phyloP scores from a whole-genome alignment of 1,140 invertebrate species.

The Chlorops oryzae region DNA sequence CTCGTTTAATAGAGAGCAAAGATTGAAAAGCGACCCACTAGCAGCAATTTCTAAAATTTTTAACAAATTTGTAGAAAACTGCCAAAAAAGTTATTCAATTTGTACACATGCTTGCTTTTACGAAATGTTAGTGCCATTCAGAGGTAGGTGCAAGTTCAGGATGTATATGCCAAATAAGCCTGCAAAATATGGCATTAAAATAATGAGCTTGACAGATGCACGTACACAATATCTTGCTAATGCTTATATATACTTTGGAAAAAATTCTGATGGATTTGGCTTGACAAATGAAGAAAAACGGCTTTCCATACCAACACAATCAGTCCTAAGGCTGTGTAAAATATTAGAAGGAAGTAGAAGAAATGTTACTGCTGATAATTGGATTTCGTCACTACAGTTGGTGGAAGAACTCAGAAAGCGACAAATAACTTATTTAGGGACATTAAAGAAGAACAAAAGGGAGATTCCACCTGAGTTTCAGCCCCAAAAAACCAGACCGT shows the following conservation, averaged over 20 bases:
- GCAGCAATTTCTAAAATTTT: too few species aligned
- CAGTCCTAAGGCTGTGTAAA: not conserved
- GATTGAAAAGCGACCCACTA: too few species aligned
- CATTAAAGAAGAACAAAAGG: constrained; percentile 1
- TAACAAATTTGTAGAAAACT: constrained; percentile 37
- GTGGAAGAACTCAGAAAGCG: constrained; percentile 24
- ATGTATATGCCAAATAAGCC: constrained; percentile 38
- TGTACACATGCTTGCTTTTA: constrained; percentile 37
- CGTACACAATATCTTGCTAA: constrained; percentile 27
- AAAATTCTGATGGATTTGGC: constrained; percentile 18
- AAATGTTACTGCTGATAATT: constrained; percentile 48
- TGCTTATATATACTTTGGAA: constrained; percentile 34
- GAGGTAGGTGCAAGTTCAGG: constrained; percentile 31
- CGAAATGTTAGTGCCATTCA: constrained; percentile 34
- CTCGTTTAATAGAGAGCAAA: constrained; percentile 11
- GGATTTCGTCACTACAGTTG: constrained; percentile 41
- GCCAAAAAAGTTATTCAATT: constrained; percentile 29
- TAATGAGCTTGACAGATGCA: constrained; percentile 26
- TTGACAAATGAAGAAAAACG: constrained; percentile 23
- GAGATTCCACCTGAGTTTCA: not conserved
- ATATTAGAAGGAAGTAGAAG: constrained; percentile 32
- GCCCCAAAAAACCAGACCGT: not conserved
- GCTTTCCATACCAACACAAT: constrained; percentile 14
- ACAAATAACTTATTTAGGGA: not conserved
- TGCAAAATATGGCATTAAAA: constrained; percentile 48